Conservation (phyloP, 2,113 vertebrate genomes). For the Oncorhynchus nerka region DNA sequence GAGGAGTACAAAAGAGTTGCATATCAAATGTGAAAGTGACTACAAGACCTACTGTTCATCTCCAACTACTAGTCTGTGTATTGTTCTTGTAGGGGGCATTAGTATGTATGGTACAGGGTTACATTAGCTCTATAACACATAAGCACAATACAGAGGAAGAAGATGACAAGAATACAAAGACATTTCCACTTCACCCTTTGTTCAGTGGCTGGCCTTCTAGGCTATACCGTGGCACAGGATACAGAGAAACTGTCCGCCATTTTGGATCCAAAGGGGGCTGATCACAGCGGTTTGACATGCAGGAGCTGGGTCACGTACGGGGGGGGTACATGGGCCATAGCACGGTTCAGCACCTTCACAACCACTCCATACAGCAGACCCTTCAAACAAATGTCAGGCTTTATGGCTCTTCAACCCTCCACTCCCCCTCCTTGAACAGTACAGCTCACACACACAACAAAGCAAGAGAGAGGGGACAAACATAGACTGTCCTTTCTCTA, state of each 20-base stretch:
- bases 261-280: constrained; percentile 59
- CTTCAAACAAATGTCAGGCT: constrained; percentile 82
- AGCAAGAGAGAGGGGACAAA: constrained; percentile 55
- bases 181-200: neutral
- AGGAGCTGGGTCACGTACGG: constrained; percentile 63
- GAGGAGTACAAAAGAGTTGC: constrained; percentile 40
- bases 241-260: constrained; percentile 48
- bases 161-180: constrained; percentile 3
- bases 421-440: constrained; percentile 62
- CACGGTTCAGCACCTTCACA: constrained; percentile 63
- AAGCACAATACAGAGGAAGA: neutral
- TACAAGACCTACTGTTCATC: constrained; percentile 44
- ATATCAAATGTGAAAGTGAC: constrained; percentile 47
- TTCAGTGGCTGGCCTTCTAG: neutral
- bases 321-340: constrained; percentile 65
- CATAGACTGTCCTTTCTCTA: constrained; percentile 64
- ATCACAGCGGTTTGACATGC: constrained; percentile 71
- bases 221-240: neutral
- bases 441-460: constrained; percentile 71
- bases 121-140: constrained; percentile 14
- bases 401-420: constrained; percentile 71
- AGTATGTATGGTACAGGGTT: constrained; percentile 23
- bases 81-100: constrained; percentile 53
- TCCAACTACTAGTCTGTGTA: constrained; percentile 48
- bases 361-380: constrained; percentile 67